Evolutionary conservation across 2,888 invertebrate species (phyloP), one percentile per base, ranked within the genome.

Genomic region (Hedya salicella): DNA sequence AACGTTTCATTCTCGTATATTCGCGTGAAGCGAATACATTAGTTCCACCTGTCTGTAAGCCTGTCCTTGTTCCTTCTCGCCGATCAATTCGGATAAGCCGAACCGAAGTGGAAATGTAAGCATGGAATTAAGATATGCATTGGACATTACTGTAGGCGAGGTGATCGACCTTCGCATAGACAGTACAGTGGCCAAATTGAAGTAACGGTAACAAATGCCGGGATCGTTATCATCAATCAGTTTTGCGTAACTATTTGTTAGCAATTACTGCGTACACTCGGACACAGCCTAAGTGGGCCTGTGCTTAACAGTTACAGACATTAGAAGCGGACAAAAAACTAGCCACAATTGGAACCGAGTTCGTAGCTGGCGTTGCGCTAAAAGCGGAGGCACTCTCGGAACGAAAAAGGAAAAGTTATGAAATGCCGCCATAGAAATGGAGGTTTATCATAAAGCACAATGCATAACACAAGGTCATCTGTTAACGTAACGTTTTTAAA

Each of bases 201-300:
- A 84, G 79, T 89, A 91, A 92, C 91, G 91, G 91, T 85, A 85
- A 80, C 73, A 67, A 76, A 72, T 71, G 75, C 63, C 46, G 77
- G 77, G 85, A 87, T 89, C 81, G 87, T 91, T 87, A 91, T 90
- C 92, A 88, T 91, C 87, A 85, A 91, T 91, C 90, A 90, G 89
- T 87, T 90, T 89, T 90, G 89, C 89, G 88, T 89, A 91, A 91
- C 89, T 82, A 89, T 89, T 82, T 87, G 84, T 85, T 87, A 86
- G 83, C 87, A 88, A 89, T 89, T 89, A 87, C 84, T 79, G 74
- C 74, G 76, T 79, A 81, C 82, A 83, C 78, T 81, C 76, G 78
- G 78, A 75, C 75, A 67, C 49, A 76, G 82, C 81, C 81, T 79
- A 80, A 82, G 77, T 81, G 78, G 76, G 69, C 77, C 75, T 71